Evolutionary conservation across 2,797 vertebrate species (phyloP).

Genomic region (Euthynnus affinis): DNA sequence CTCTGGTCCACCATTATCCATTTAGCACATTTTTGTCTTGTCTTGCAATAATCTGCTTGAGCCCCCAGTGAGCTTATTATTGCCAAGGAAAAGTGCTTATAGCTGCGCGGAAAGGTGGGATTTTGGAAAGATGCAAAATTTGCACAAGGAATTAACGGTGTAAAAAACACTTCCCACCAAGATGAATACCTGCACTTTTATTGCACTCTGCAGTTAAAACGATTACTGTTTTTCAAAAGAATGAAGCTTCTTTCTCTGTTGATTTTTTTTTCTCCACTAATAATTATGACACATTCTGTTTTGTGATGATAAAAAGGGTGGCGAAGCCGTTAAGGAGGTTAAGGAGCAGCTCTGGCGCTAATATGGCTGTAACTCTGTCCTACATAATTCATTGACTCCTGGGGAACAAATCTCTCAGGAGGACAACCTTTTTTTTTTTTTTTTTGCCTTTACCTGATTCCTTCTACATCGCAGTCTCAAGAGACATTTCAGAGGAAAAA

Average conservation of each 20-base stretch:
- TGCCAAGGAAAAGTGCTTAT: slow-evolving; percentile 80
- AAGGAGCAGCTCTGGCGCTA: slow-evolving; percentile 55
- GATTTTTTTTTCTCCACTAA: not conserved
- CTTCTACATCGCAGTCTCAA: slow-evolving; percentile 58
- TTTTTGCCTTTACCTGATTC: slow-evolving; percentile 71
- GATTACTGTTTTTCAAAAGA: slow-evolving; percentile 2
- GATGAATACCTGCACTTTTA: slow-evolving; percentile 15
- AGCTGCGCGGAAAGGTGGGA: slow-evolving; percentile 64
- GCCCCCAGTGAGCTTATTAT: slow-evolving; percentile 83
- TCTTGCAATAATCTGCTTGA: slow-evolving; percentile 81
- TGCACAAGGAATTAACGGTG: slow-evolving; percentile 54
- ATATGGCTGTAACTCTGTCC: slow-evolving; percentile 66
- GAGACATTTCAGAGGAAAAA: slow-evolving; percentile 58
- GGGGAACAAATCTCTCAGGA: slow-evolving; percentile 70
- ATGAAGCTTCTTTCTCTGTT: not conserved
- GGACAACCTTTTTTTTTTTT: slow-evolving; percentile 42
- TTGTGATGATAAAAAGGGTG: slow-evolving; percentile 12
- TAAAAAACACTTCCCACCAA: slow-evolving; percentile 28
- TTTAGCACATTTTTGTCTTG: slow-evolving; percentile 83
- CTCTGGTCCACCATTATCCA: slow-evolving; percentile 79
- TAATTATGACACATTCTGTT: slow-evolving; percentile 19
- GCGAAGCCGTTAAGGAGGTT: slow-evolving; percentile 35
- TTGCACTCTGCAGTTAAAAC: slow-evolving; percentile 21
- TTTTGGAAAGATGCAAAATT: slow-evolving; percentile 63
- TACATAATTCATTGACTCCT: slow-evolving; percentile 80